These are phyloP conservation scores for Nothobranchius kuhntae DNA, from an alignment of 2,113 vertebrate species.

Conservation along the genomic window DNA sequence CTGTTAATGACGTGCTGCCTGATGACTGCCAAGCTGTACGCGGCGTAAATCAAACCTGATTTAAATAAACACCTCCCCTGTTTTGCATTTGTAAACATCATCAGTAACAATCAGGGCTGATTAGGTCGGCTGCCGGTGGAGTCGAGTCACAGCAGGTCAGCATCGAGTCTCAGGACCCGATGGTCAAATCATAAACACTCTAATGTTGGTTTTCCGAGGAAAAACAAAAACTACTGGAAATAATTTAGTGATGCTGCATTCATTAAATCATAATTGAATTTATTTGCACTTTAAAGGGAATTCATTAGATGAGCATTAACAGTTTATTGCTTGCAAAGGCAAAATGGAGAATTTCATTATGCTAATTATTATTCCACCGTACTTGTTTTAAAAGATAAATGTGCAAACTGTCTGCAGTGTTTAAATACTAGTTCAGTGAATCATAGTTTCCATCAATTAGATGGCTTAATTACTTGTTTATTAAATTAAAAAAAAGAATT, in stretches of 20 bases:
- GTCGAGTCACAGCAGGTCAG: background rate
- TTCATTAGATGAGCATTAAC: background rate
- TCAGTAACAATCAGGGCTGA: conserved; percentile 1
- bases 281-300: background rate
- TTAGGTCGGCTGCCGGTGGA: background rate
- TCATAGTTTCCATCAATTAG: too few species aligned
- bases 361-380: too few species aligned
- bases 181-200: too few species aligned
- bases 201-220: background rate
- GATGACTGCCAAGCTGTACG: background rate
- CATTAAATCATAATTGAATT: background rate
- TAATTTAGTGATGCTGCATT: background rate
- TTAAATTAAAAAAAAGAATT: too few species aligned
- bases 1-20: conserved; percentile 1
- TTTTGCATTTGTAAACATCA: conserved; percentile 4
- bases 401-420: background rate
- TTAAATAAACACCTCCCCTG: background rate
- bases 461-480: too few species aligned
- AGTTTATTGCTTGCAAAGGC: background rate
- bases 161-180: too few species aligned
- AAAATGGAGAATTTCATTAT: background rate
- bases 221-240: background rate
- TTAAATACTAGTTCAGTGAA: too few species aligned
- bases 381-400: conserved; percentile 19
- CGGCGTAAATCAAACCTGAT: background rate